phyloP scores from a whole-genome alignment of 2,797 vertebrate genomes.

The Danionella dracula region DNA sequence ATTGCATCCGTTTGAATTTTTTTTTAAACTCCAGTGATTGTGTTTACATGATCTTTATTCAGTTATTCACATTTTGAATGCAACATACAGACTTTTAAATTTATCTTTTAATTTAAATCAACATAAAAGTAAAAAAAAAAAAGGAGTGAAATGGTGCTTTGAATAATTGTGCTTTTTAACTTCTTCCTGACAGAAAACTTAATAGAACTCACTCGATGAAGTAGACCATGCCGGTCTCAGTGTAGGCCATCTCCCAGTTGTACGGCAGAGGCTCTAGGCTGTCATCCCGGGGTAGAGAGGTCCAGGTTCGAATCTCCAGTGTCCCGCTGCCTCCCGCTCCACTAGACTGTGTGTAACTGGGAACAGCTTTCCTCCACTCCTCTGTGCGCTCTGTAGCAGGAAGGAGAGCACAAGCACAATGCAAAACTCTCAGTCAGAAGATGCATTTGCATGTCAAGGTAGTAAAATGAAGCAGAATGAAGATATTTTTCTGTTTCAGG shows the following conservation, averaged over 20 bases:
- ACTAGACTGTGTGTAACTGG: slow-evolving; percentile 90
- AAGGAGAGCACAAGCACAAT: slow-evolving; percentile 2
- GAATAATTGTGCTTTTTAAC: too few species aligned
- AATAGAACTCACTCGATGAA: slow-evolving; percentile 95
- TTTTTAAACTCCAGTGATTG: too few species aligned
- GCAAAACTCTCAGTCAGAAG: neutral
- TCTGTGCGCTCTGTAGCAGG: slow-evolving; percentile 56
- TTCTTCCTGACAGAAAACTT: too few species aligned
- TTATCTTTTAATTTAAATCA: too few species aligned
- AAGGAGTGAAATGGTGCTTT: too few species aligned
- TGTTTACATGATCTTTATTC: too few species aligned
- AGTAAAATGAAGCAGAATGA: neutral
- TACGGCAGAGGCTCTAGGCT: slow-evolving; percentile 87
- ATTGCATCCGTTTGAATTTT: too few species aligned
- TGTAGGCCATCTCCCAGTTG: slow-evolving; percentile 99
- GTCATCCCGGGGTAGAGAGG: slow-evolving; percentile 83
- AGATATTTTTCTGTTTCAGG: neutral
- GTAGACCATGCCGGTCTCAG: slow-evolving; percentile 95
- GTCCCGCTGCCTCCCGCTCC: slow-evolving; percentile 49
- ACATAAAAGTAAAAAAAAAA: too few species aligned
- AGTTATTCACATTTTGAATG: too few species aligned
- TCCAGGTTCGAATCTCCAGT: slow-evolving; percentile 83
- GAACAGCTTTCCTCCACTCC: slow-evolving; percentile 85
- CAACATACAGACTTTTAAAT: too few species aligned
- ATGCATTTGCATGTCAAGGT: slow-evolving; percentile 32